phyloP scores from a whole-genome alignment of 2,113 vertebrate genomes.

The Limnothrissa miodon region DNA sequence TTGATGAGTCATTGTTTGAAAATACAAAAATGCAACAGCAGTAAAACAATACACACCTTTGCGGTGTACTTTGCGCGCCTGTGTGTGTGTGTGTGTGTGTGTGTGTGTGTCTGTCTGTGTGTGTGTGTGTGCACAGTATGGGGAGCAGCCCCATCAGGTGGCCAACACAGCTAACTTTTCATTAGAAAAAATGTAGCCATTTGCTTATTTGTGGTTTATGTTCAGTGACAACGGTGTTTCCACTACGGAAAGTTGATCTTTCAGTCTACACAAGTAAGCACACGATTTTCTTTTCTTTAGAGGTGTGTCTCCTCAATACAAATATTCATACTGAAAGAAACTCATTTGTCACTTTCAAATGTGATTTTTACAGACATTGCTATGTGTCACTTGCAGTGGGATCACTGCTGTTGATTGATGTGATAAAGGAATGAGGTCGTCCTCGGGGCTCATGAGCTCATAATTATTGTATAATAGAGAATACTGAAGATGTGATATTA shows the following conservation, averaged over 20 bases:
- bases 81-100: too few species aligned
- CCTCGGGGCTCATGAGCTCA: too few species aligned
- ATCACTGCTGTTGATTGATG: too few species aligned
- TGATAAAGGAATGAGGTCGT: too few species aligned
- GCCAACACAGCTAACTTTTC: background rate
- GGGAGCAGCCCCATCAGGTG: background rate
- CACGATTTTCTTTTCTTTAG: background rate
- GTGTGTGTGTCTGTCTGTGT: too few species aligned
- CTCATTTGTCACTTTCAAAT: background rate
- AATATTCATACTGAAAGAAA: background rate
- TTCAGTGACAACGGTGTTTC: background rate
- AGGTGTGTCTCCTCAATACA: too few species aligned
- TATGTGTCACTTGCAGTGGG: too few species aligned
- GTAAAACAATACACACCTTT: constrained; percentile 23
- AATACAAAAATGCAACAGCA: constrained; percentile 39
- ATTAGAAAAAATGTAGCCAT: too few species aligned
- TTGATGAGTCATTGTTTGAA: constrained; percentile 47
- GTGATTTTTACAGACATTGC: background rate
- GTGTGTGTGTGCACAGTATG: too few species aligned
- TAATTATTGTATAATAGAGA: too few species aligned
- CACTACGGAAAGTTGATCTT: background rate
- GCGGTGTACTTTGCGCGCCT: too few species aligned
- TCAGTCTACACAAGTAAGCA: background rate
- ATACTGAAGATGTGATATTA: too few species aligned
- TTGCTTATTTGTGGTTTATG: background rate